These are phyloP conservation scores for Melanostoma mellinum DNA, from an alignment of 2,888 invertebrate genomes.

Conservation along the genomic window DNA sequence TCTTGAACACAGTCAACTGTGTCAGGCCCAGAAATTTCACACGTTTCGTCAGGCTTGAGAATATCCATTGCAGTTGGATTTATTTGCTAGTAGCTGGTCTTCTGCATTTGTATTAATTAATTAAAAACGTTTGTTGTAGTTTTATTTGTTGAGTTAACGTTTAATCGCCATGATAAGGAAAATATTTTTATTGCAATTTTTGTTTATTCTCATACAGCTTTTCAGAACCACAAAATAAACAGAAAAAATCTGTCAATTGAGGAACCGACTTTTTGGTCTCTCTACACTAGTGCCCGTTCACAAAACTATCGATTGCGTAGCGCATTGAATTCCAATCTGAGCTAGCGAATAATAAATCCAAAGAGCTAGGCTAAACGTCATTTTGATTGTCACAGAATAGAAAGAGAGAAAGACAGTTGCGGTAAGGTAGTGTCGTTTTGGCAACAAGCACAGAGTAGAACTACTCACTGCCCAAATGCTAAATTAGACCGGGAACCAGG, in stretches of 20 bases:
- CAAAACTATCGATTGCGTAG: too few species aligned
- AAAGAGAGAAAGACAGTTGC: too few species aligned
- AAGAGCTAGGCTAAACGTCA: too few species aligned
- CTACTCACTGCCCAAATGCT: too few species aligned
- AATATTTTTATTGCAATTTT: constrained; percentile 43
- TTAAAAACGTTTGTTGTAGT: background rate
- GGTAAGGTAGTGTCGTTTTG: too few species aligned
- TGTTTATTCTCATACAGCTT: constrained; percentile 59
- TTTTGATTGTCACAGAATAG: too few species aligned
- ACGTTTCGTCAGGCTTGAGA: constrained; percentile 34
- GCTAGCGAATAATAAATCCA: too few species aligned
- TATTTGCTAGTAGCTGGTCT: constrained; percentile 27
- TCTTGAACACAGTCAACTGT: constrained; percentile 40
- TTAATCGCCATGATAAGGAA: constrained; percentile 15
- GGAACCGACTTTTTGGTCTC: constrained; percentile 3
- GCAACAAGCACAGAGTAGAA: too few species aligned
- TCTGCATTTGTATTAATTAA: constrained; percentile 14
- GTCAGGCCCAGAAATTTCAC: constrained; percentile 44
- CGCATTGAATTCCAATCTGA: too few species aligned
- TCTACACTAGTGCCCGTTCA: constrained; percentile 13
- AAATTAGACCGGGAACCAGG: too few species aligned
- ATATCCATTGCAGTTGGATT: constrained; percentile 33
- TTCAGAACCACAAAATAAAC: constrained; percentile 62
- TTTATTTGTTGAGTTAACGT: constrained; percentile 28
- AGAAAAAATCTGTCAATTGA: constrained; percentile 49